Evolutionary conservation across 2,113 vertebrate genomes (phyloP).

Genomic region (Cyprinus carpio): DNA sequence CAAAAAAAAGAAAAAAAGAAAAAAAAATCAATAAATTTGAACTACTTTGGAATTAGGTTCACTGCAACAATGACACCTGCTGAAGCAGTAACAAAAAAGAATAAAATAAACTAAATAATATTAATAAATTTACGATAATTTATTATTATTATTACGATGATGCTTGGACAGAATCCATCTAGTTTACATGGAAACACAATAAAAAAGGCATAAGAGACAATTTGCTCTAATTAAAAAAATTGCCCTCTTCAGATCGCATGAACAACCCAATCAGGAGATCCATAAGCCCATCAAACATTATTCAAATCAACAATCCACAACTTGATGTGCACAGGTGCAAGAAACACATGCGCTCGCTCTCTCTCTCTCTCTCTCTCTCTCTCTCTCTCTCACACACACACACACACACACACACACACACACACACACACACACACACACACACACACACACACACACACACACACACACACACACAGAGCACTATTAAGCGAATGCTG

Average conservation of each 20-base stretch:
- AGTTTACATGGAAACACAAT: not conserved
- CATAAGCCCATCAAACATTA: slow-evolving; percentile 5
- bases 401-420: no score
- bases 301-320: not conserved
- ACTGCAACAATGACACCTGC: not conserved
- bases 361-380: not conserved
- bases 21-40: not conserved
- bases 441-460: not conserved
- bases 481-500: slow-evolving; percentile 4
- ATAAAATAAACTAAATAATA: not conserved
- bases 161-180: not conserved
- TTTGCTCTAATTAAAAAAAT: not conserved
- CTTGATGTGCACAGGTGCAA: slow-evolving; percentile 23
- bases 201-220: not conserved
- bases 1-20: no score
- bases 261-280: not conserved
- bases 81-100: not conserved
- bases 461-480: not conserved
- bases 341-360: no score
- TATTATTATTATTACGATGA: not conserved
- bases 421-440: not conserved
- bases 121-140: no score
- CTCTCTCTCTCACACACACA: not conserved
- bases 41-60: not conserved
- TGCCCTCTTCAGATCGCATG: not conserved